Evolutionary conservation across 1,140 invertebrate species (phyloP).

Genomic region (Brachionus rubens): DNA sequence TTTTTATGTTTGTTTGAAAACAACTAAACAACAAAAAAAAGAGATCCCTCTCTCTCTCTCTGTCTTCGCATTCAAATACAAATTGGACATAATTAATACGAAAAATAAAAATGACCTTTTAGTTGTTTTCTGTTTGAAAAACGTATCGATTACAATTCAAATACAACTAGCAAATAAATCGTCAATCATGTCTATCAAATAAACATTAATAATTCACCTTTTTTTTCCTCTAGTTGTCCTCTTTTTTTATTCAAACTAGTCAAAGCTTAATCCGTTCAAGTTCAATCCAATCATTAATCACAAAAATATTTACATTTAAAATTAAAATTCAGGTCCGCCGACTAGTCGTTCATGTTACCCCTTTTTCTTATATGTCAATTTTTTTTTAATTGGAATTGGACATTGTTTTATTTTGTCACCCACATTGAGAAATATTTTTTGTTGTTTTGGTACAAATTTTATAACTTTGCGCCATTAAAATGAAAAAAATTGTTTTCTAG

Average conservation of each 20-base stretch:
- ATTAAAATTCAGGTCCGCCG: too few relatives aligned
- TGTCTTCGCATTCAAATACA: background rate
- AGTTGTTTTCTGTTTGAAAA: background rate
- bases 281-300: slow-evolving; percentile 38
- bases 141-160: slow-evolving; percentile 33
- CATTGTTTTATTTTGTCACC: too few relatives aligned
- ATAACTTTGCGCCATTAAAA: too few relatives aligned
- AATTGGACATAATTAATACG: slow-evolving; percentile 24
- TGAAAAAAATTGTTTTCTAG: too few relatives aligned
- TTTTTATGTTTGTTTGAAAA: background rate
- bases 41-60: background rate
- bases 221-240: background rate
- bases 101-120: slow-evolving; percentile 37
- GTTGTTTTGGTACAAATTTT: too few relatives aligned
- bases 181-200: slow-evolving; percentile 39
- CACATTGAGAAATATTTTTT: too few relatives aligned
- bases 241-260: background rate
- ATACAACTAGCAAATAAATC: slow-evolving; percentile 32
- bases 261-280: slow-evolving; percentile 42
- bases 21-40: background rate
- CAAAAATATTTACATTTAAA: too few relatives aligned
- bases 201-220: slow-evolving; percentile 32
- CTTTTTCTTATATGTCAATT: too few relatives aligned
- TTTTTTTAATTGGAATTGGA: too few relatives aligned
- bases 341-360: too few relatives aligned